Conservation (phyloP, 2,888 invertebrate genomes). For the Pyrrhosoma nymphula region DNA sequence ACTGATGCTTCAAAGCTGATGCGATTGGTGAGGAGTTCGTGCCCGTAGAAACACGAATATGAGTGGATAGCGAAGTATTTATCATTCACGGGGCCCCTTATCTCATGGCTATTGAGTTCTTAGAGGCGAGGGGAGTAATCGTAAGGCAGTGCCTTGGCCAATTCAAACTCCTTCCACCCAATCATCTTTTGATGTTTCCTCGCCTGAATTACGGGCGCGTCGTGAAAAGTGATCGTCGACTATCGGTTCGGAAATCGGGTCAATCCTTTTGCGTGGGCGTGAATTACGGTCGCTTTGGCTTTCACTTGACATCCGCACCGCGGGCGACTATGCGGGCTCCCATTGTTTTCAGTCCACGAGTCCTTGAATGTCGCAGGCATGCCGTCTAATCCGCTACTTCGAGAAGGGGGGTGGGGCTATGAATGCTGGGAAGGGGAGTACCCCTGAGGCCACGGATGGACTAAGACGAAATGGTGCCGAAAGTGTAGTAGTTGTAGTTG, state of each 20-base stretch:
- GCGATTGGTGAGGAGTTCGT: background rate
- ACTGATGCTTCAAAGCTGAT: background rate
- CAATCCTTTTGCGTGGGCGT: background rate
- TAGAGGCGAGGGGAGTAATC: background rate
- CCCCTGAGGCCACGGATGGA: background rate
- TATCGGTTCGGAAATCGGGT: background rate
- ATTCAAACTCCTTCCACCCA: background rate
- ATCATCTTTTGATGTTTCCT: background rate
- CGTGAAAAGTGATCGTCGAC: constrained; percentile 12
- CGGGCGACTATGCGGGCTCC: background rate
- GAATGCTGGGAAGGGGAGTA: no score
- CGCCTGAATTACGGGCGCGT: background rate
- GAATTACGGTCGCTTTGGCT: background rate
- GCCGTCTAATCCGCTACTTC: background rate
- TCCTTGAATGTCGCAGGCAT: background rate
- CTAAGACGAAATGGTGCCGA: background rate
- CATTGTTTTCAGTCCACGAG: background rate
- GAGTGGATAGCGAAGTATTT: background rate
- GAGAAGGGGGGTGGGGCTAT: background rate
- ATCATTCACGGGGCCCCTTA: background rate
- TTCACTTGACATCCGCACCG: constrained; percentile 19
- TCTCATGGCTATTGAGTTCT: background rate
- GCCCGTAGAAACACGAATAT: background rate
- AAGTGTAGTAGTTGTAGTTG: background rate
- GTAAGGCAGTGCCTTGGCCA: background rate